Evolutionary conservation across 2,888 invertebrate species (phyloP), one percentile per base, ranked within the genome.

Genomic region (Polyommatus icarus): DNA sequence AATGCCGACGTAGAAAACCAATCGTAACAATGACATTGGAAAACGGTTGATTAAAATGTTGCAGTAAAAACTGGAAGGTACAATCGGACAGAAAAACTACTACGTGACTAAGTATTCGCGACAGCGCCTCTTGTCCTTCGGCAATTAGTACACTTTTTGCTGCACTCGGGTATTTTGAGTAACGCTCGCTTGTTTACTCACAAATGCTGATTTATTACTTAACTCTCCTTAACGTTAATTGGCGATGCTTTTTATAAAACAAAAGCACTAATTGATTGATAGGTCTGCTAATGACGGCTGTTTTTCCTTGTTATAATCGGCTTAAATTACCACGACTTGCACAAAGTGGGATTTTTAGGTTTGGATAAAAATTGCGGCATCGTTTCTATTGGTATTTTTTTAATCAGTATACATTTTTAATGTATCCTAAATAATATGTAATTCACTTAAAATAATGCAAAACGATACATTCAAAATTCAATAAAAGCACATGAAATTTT

Each of bases 61-160:
- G 79, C 78, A 85, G 84, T 84, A 85, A 84, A 84, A 84, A 85
- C 82, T 80, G 81, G 79, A 59, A 24, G 78, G 86, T 86, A 87
- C 85, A 86, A 82, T 86, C 83, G 82, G 86, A 85, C 84, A 87
- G 88, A 90, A 92, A 91, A 91, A 91, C 89, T 89, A 89, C 88
- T 88, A 93, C 91, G 93, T 92, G 91, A 90, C 90, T 90, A 91
- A 93, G 92, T 92, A 91, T 89, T 90, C 88, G 88, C 87, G 88
- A 91, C 89, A 88, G 90, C 87, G 89, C 88, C 89, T 89, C 91
- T 91, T 90, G 92, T 92, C 91, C 90, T 91, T 92, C 89, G 89
- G 91, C 92, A 92, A 93, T 93, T 93, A 93, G 93, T 89, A 84
- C 86, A 87, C 88, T 93, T 93, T 93, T 93, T 93, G 91, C 88